Conservation (phyloP, 1,140 invertebrate genomes). For the Onthophagus taurus region DNA sequence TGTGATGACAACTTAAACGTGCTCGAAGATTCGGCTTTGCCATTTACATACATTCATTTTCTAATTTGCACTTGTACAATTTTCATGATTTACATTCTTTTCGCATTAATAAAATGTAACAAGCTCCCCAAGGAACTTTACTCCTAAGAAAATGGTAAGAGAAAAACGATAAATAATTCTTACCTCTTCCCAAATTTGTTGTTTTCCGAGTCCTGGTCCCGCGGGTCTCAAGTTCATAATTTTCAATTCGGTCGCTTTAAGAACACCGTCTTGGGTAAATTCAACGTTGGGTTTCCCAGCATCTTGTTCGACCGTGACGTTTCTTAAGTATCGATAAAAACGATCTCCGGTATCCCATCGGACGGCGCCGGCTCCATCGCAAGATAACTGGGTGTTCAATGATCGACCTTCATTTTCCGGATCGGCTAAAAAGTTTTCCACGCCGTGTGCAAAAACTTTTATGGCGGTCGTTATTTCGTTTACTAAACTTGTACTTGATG, state of each 20-base stretch:
- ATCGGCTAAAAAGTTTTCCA: slow-evolving; percentile 76
- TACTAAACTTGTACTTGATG: slow-evolving; percentile 66
- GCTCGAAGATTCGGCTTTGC: too few species aligned
- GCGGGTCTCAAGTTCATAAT: slow-evolving; percentile 77
- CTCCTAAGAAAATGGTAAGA: too few species aligned
- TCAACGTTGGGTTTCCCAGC: slow-evolving; percentile 70
- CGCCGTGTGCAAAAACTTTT: slow-evolving; percentile 83
- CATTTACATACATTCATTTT: too few species aligned
- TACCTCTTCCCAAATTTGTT: slow-evolving; percentile 85
- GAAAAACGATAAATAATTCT: too few species aligned
- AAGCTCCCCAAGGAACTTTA: too few species aligned
- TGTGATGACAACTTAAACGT: too few species aligned
- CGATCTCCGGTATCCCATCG: slow-evolving; percentile 69
- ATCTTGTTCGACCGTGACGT: slow-evolving; percentile 72
- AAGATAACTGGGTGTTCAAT: slow-evolving; percentile 72
- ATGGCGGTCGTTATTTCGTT: slow-evolving; percentile 82
- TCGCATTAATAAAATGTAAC: too few species aligned
- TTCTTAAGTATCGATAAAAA: slow-evolving; percentile 67
- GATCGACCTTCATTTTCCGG: slow-evolving; percentile 55
- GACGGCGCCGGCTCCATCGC: slow-evolving; percentile 63
- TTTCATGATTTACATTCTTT: too few species aligned
- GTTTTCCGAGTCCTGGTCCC: slow-evolving; percentile 64
- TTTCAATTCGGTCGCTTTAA: slow-evolving; percentile 77
- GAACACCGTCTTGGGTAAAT: slow-evolving; percentile 81
- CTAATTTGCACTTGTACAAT: too few species aligned